These are phyloP conservation scores for Conopomorpha cramerella DNA, from an alignment of 1,140 invertebrate species.

Conservation along the genomic window DNA sequence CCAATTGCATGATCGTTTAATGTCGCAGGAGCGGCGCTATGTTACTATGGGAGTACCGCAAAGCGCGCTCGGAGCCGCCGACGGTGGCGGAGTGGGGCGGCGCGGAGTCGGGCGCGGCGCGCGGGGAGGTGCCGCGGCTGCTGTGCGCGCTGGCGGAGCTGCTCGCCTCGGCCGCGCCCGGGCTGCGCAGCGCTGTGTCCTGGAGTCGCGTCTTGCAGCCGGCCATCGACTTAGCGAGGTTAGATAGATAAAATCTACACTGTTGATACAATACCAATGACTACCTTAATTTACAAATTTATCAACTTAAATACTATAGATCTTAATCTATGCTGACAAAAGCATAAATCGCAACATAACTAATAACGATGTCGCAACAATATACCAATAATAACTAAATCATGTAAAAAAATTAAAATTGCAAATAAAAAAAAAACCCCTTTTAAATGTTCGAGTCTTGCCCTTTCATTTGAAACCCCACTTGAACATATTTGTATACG, in stretches of 20 bases:
- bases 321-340: too few species aligned
- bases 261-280: conserved; percentile 12
- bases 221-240: conserved; percentile 66
- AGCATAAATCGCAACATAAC: too few species aligned
- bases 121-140: conserved; percentile 16
- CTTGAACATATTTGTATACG: too few species aligned
- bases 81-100: conserved; percentile 24
- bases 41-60: conserved; percentile 70
- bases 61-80: conserved; percentile 15
- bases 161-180: conserved; percentile 57
- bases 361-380: too few species aligned
- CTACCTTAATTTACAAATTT: too few species aligned
- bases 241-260: conserved; percentile 19
- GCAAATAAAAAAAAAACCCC: too few species aligned
- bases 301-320: too few species aligned
- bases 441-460: too few species aligned
- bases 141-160: conserved; percentile 31
- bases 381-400: too few species aligned
- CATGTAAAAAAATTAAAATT: too few species aligned
- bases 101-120: background rate
- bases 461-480: too few species aligned
- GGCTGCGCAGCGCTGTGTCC: conserved; percentile 63
- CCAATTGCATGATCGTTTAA: too few species aligned
- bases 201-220: conserved; percentile 72
- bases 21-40: conserved; percentile 72